phyloP scores from a whole-genome alignment of 1,140 invertebrate genomes.

The Drosophila chauvacae region DNA sequence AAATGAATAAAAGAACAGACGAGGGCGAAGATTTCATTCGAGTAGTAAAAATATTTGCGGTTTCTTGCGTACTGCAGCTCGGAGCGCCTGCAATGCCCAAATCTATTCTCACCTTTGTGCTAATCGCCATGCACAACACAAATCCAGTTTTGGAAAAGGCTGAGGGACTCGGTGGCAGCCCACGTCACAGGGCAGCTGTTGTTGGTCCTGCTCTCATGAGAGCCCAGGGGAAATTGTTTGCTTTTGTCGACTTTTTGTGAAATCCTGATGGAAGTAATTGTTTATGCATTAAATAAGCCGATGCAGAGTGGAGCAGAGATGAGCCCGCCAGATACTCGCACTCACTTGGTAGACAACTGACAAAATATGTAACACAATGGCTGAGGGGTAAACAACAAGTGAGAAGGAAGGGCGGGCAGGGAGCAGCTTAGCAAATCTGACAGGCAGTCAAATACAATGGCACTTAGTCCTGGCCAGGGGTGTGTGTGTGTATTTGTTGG shows the following conservation, averaged over 20 bases:
- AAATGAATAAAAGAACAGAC: constrained; percentile 67
- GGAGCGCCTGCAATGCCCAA: constrained; percentile 19
- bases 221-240: constrained; percentile 58
- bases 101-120: constrained; percentile 52
- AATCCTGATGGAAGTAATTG: constrained; percentile 83
- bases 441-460: constrained; percentile 73
- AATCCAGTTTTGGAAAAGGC: constrained; percentile 39
- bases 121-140: constrained; percentile 48
- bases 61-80: constrained; percentile 47
- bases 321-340: constrained; percentile 38
- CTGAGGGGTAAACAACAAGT: constrained; percentile 63
- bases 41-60: constrained; percentile 72
- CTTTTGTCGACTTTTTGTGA: constrained; percentile 80
- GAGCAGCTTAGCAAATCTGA: constrained; percentile 64
- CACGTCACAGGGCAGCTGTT: constrained; percentile 25
- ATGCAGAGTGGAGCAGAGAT: constrained; percentile 42
- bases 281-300: constrained; percentile 81
- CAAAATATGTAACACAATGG: constrained; percentile 76
- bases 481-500: constrained; percentile 12
- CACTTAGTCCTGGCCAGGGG: constrained; percentile 59
- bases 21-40: constrained; percentile 43
- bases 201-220: constrained; percentile 8
- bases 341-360: constrained; percentile 70
- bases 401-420: constrained; percentile 41
- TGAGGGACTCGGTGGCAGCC: constrained; percentile 27